A percentile compares a stretch with the other conserved stretches of the same genome.
These are phyloP conservation scores for Corythoichthys intestinalis DNA, from an alignment of 2,113 vertebrate genomes.

Conservation along the genomic window DNA sequence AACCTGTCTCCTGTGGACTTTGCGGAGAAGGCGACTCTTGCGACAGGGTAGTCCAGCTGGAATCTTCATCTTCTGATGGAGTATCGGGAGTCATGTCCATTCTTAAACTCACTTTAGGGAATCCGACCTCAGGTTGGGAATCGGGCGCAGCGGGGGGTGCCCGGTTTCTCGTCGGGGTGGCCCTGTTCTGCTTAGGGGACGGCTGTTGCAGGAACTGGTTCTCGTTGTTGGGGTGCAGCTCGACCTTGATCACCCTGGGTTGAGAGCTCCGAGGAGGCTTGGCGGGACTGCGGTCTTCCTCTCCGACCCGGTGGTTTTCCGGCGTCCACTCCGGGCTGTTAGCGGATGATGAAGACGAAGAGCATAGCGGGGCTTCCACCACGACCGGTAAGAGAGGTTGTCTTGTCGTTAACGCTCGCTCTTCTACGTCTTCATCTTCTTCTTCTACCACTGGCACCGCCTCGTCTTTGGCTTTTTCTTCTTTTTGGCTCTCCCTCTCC, in stretches of 20 bases:
- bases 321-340: constrained; percentile 55
- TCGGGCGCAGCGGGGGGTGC: constrained; percentile 62
- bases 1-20: constrained; percentile 87
- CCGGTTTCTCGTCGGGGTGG: constrained; percentile 66
- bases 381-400: constrained; percentile 64
- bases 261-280: constrained; percentile 59
- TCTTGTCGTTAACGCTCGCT: constrained; percentile 48
- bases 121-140: constrained; percentile 80
- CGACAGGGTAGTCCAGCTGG: constrained; percentile 96
- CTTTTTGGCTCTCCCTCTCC: constrained; percentile 66
- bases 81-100: constrained; percentile 81
- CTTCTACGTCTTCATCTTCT: constrained; percentile 6
- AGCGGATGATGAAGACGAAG: constrained; percentile 57
- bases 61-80: constrained; percentile 93
- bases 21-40: constrained; percentile 88
- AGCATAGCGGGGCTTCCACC: constrained; percentile 66
- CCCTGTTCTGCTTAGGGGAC: constrained; percentile 69
- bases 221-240: constrained; percentile 68
- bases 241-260: constrained; percentile 60
- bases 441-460: constrained; percentile 30
- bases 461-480: constrained; percentile 63
- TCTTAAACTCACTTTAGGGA: constrained; percentile 84
- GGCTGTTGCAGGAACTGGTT: constrained; percentile 67
- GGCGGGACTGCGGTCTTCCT: constrained; percentile 59
- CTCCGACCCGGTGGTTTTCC: constrained; percentile 49